Evolutionary conservation across 37 sponge, comb jelly and placozoan species (phyloP).

Genomic region (Geodia barretti): DNA sequence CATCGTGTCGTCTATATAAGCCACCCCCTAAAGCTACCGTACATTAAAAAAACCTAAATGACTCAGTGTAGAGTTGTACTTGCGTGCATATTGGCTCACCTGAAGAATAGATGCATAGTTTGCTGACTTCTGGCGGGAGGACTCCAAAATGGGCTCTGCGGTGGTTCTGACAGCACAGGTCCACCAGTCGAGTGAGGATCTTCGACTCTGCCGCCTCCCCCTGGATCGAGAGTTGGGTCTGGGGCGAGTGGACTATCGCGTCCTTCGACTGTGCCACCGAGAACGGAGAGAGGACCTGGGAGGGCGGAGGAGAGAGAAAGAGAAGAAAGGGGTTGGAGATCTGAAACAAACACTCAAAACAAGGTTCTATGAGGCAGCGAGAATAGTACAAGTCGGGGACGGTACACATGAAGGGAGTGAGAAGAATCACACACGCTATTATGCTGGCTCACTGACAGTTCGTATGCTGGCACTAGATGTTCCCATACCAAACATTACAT

Average conservation of each 20-base stretch:
- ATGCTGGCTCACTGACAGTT: no score
- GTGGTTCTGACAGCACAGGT: conserved; percentile 61
- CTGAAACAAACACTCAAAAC: background rate
- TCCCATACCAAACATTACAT: no score
- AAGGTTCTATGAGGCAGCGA: no score
- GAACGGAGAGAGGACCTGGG: conserved; percentile 54
- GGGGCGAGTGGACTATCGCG: conserved; percentile 24
- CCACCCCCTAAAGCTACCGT: background rate
- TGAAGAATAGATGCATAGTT: conserved; percentile 47
- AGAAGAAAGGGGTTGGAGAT: background rate
- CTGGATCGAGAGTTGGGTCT: background rate
- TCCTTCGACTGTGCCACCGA: conserved; percentile 62
- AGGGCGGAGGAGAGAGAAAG: background rate
- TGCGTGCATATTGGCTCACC: no score
- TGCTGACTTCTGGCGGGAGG: conserved; percentile 26
- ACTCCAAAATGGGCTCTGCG: conserved; percentile 46
- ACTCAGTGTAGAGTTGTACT: no score
- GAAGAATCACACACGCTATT: no score
- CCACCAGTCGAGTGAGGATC: conserved; percentile 39
- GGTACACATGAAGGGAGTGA: no score
- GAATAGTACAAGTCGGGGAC: no score
- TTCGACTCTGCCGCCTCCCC: conserved; percentile 27
- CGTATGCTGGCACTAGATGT: no score
- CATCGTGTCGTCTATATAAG: background rate
- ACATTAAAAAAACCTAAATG: no score